Evolutionary conservation across 2,797 vertebrate genomes (phyloP).

Genomic region (Pseudocheirus occidentalis): DNA sequence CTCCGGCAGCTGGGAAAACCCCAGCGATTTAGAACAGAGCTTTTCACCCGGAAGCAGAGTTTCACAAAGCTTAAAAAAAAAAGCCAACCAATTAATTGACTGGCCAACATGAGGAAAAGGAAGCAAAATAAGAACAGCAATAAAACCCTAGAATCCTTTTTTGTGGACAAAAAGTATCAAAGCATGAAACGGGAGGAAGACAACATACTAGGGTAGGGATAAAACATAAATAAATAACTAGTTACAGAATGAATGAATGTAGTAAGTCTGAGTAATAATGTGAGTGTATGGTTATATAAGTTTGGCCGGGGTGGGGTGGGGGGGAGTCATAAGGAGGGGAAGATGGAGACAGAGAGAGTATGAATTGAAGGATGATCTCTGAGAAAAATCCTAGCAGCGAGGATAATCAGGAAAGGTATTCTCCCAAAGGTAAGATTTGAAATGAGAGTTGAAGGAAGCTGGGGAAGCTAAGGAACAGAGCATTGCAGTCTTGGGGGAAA

Average conservation of each 20-base stretch:
- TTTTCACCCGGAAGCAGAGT: too few relatives aligned
- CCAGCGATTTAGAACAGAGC: too few relatives aligned
- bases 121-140: too few relatives aligned
- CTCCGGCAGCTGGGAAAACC: too few relatives aligned
- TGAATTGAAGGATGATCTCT: background rate
- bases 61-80: too few relatives aligned
- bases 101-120: too few relatives aligned
- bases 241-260: background rate
- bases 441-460: background rate
- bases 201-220: background rate
- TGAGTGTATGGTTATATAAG: background rate
- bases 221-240: background rate
- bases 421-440: background rate
- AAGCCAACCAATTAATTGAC: too few relatives aligned
- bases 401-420: background rate
- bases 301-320: too few relatives aligned
- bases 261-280: background rate
- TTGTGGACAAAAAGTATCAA: too few relatives aligned
- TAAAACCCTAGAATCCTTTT: too few relatives aligned
- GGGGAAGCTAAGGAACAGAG: background rate
- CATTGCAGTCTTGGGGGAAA: background rate
- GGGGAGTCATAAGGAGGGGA: too few relatives aligned
- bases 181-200: too few relatives aligned
- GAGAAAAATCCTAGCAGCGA: background rate
- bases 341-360: background rate